phyloP scores from a whole-genome alignment of 2,113 vertebrate genomes.

The Talpa occidentalis region DNA sequence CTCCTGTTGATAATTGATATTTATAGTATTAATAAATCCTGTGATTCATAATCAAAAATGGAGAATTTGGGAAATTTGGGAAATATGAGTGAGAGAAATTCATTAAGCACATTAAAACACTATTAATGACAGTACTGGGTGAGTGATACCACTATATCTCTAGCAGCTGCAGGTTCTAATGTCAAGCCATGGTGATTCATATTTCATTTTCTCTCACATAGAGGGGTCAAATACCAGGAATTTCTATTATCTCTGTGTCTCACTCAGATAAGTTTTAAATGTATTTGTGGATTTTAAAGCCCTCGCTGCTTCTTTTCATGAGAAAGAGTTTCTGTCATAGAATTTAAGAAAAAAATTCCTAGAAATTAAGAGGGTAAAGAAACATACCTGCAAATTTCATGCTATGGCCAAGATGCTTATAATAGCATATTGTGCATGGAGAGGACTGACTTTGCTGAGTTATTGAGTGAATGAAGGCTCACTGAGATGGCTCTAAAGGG shows the following conservation, averaged over 20 bases:
- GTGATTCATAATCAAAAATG: not conserved
- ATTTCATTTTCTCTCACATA: constrained; percentile 9
- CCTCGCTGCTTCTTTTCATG: not conserved
- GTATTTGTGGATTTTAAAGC: constrained; percentile 30
- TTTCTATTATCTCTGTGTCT: constrained; percentile 7
- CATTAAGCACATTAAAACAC: constrained; percentile 32
- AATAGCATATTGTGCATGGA: not conserved
- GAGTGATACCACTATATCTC: constrained; percentile 17
- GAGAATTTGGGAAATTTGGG: constrained; percentile 27
- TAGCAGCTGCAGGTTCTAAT: not conserved
- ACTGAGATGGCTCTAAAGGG: not conserved
- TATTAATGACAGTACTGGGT: not conserved
- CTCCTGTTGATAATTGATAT: not conserved
- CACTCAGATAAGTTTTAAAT: not conserved
- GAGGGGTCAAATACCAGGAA: not conserved
- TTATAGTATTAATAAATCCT: constrained; percentile 29
- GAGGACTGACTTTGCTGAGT: not conserved
- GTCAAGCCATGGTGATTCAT: not conserved
- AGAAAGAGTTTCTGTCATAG: not conserved
- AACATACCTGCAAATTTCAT: not conserved
- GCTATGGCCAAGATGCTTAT: not conserved
- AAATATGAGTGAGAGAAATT: not conserved
- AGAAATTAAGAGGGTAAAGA: not conserved
- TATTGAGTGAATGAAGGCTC: not conserved
- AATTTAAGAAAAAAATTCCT: not conserved